A percentile compares a stretch with the other conserved stretches of the same genome.
phyloP scores from a whole-genome alignment of 2,888 invertebrate species.

The Xestobium rufovillosum region DNA sequence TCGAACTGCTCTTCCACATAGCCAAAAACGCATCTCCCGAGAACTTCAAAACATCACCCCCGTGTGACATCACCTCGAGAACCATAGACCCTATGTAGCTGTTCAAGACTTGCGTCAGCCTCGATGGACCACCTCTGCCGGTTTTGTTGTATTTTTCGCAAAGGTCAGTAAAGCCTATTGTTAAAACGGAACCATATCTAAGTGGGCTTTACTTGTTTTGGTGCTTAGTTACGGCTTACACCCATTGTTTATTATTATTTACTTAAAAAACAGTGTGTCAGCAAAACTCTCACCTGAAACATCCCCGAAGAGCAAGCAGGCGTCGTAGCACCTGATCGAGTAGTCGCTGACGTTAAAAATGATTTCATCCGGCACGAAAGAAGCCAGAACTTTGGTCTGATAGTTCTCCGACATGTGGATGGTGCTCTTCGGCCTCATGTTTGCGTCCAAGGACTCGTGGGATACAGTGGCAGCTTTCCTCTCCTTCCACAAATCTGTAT shows the following conservation, averaged over 20 bases:
- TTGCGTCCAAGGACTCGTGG: slow-evolving; percentile 7
- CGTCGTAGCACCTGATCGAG: slow-evolving; percentile 48
- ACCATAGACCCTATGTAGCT: slow-evolving; percentile 65
- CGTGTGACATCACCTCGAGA: slow-evolving; percentile 57
- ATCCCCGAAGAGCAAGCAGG: slow-evolving; percentile 56
- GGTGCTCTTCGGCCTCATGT: slow-evolving; percentile 6
- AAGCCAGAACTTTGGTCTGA: slow-evolving; percentile 50
- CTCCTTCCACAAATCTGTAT: slow-evolving; percentile 19
- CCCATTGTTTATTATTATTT: no score
- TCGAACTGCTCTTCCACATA: slow-evolving; percentile 54
- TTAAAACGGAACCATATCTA: no score
- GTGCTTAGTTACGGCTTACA: no score
- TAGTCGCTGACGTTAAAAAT: slow-evolving; percentile 51
- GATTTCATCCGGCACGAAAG: slow-evolving; percentile 60
- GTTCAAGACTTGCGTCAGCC: slow-evolving; percentile 61
- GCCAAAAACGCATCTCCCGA: slow-evolving; percentile 61
- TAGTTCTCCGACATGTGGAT: slow-evolving; percentile 27
- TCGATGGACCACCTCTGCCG: slow-evolving; percentile 61
- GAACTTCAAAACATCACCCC: slow-evolving; percentile 61
- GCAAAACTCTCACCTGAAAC: slow-evolving; percentile 50
- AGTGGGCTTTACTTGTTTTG: no score
- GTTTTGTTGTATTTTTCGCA: slow-evolving; percentile 59
- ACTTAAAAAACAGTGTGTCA: no score
- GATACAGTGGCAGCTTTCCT: slow-evolving; percentile 9
- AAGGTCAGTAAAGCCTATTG: slow-evolving; percentile 58